Conservation (phyloP, 2,888 invertebrate genomes). For the Clepsis dumicolana region DNA sequence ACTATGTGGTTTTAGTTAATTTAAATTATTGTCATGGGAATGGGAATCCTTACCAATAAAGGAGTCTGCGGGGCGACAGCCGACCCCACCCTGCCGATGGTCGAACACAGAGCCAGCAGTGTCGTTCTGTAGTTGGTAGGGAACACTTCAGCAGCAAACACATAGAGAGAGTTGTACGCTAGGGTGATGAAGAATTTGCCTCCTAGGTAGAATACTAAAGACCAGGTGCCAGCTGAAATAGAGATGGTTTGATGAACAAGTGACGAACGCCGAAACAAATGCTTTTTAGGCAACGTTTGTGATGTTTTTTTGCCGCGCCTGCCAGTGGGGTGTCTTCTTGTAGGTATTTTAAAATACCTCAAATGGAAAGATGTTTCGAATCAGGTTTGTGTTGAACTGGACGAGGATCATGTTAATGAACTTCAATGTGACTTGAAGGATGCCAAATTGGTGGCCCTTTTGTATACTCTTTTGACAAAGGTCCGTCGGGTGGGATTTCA, state of each 20-base stretch:
- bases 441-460: too few relatives aligned
- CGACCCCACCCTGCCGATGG: conserved; percentile 88
- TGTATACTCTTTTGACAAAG: too few relatives aligned
- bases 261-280: not conserved
- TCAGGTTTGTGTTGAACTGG: not conserved
- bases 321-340: not conserved
- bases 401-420: conserved; percentile 21
- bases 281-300: not conserved
- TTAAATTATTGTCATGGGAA: conserved; percentile 19
- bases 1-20: not conserved
- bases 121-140: conserved; percentile 89
- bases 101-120: conserved; percentile 88
- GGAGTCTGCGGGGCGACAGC: conserved; percentile 89
- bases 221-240: conserved; percentile 77
- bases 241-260: not conserved
- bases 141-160: conserved; percentile 89
- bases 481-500: too few relatives aligned
- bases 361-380: not conserved
- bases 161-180: conserved; percentile 89
- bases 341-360: not conserved
- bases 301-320: not conserved
- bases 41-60: conserved; percentile 83
- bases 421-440: conserved; percentile 31
- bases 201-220: conserved; percentile 85
- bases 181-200: conserved; percentile 90